Conservation (phyloP, 2,797 vertebrate species). For the Leptatherina wallacei region DNA sequence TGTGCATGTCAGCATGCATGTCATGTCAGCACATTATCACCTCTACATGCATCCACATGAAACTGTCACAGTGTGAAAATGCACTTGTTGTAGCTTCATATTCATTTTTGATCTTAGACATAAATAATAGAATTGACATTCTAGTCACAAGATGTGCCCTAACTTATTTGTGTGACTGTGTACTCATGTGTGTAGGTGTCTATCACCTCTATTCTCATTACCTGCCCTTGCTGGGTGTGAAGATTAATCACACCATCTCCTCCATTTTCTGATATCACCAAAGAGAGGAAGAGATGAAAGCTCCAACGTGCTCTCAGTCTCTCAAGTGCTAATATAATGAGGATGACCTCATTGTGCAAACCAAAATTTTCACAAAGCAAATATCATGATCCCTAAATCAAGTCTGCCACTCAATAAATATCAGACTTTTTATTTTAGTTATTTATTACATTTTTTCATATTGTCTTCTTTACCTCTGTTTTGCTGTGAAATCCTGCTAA, state of each 20-base stretch:
- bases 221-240: constrained; percentile 20
- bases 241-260: constrained; percentile 55
- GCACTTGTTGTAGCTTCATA: background rate
- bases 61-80: background rate
- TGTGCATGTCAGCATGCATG: background rate
- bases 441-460: background rate
- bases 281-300: constrained; percentile 23
- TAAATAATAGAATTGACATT: background rate
- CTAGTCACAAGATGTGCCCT: background rate
- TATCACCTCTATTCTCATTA: constrained; percentile 34
- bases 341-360: constrained; percentile 45
- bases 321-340: constrained; percentile 50
- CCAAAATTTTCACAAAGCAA: constrained; percentile 56
- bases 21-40: background rate
- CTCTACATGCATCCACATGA: background rate
- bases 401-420: constrained; percentile 59
- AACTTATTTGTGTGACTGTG: background rate
- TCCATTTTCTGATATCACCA: constrained; percentile 42
- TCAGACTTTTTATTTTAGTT: background rate
- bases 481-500: background rate
- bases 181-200: background rate
- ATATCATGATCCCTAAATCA: constrained; percentile 58
- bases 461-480: background rate
- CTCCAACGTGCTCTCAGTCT: constrained; percentile 15
- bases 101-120: too few relatives aligned